Conservation (phyloP, 2,797 vertebrate species). For the Danio albolineatus region DNA sequence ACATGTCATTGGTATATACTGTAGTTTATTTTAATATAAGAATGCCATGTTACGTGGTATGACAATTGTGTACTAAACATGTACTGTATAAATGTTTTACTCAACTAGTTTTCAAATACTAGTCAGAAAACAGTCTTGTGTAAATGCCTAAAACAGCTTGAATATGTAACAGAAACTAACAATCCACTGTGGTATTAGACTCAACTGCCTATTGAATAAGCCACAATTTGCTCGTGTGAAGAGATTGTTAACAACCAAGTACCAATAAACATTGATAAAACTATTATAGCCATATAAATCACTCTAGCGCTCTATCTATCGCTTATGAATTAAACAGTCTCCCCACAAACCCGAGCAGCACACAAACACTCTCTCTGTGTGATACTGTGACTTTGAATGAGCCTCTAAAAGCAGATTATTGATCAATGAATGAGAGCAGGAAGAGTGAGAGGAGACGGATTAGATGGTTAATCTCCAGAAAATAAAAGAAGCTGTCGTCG, state of each 20-base stretch:
- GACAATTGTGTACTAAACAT: too few relatives aligned
- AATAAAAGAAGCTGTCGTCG: slow-evolving; percentile 17
- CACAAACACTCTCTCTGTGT: slow-evolving; percentile 62
- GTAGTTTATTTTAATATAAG: too few relatives aligned
- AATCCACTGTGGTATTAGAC: background rate
- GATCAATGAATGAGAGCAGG: slow-evolving; percentile 75
- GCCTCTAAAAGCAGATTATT: slow-evolving; percentile 80
- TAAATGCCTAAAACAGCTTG: background rate
- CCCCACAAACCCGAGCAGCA: slow-evolving; percentile 19
- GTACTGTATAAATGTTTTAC: too few relatives aligned
- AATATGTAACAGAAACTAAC: background rate
- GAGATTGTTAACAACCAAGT: slow-evolving; percentile 45
- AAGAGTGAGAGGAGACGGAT: slow-evolving; percentile 72
- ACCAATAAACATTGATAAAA: slow-evolving; percentile 39
- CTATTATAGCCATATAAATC: slow-evolving; percentile 34
- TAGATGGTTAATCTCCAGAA: slow-evolving; percentile 49
- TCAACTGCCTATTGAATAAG: background rate
- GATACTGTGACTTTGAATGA: slow-evolving; percentile 80
- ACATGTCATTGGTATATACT: too few relatives aligned
- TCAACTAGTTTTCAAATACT: too few relatives aligned
- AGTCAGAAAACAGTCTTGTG: too few relatives aligned
- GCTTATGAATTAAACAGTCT: slow-evolving; percentile 49
- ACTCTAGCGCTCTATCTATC: slow-evolving; percentile 6
- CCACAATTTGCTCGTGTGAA: background rate
- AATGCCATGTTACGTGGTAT: too few relatives aligned